A percentile compares a stretch with the other conserved stretches of the same genome.
Evolutionary conservation across 2,113 vertebrate species (phyloP).

Genomic region (Scortum barcoo): DNA sequence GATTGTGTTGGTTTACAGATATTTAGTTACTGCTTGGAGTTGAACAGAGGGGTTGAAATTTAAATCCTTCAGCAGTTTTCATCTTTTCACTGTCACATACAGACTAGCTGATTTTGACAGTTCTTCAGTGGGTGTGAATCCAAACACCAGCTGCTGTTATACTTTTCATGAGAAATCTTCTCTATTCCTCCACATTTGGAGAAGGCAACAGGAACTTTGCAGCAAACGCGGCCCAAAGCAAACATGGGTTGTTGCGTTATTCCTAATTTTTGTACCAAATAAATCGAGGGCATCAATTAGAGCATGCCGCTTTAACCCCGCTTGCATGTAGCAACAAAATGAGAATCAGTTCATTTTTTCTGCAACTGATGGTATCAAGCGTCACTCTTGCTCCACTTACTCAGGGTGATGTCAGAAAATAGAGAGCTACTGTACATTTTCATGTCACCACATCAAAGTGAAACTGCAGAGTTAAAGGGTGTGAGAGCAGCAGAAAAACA

Average conservation of each 20-base stretch:
- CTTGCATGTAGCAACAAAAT: neutral
- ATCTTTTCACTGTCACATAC: neutral
- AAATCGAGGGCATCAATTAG: neutral
- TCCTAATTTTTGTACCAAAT: neutral
- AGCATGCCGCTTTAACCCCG: too few relatives aligned
- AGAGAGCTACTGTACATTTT: conserved; percentile 47
- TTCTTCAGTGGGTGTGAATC: conserved; percentile 4
- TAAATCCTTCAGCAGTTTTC: neutral
- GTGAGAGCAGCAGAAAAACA: conserved; percentile 22
- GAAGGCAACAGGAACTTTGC: neutral
- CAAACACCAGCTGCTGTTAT: neutral
- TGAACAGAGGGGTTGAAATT: neutral
- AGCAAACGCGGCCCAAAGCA: neutral
- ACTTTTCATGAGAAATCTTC: too few relatives aligned
- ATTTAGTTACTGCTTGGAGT: neutral
- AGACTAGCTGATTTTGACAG: conserved; percentile 14
- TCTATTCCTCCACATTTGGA: neutral
- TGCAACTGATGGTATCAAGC: neutral
- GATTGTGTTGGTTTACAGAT: neutral
- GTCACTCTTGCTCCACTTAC: conserved; percentile 3
- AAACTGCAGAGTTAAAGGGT: conserved; percentile 14
- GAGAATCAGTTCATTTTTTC: too few relatives aligned
- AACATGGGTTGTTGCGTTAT: neutral
- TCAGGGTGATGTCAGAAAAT: conserved; percentile 33
- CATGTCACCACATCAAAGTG: conserved; percentile 58